phyloP scores from a whole-genome alignment of 2,113 vertebrate genomes.

The Neofelis nebulosa region DNA sequence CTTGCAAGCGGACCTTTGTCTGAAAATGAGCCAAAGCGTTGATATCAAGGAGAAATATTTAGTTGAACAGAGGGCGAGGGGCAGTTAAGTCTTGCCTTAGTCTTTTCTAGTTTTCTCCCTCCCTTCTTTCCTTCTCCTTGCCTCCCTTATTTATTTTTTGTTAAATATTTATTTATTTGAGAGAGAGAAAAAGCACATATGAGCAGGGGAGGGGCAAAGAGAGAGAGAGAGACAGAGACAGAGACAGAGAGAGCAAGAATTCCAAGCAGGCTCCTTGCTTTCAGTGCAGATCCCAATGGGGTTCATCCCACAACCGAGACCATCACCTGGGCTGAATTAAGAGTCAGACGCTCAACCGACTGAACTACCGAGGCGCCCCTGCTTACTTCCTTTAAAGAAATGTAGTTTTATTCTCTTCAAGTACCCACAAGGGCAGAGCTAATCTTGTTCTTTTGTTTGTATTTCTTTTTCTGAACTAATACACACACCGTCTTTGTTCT shows the following conservation, averaged over 20 bases:
- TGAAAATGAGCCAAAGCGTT: not conserved
- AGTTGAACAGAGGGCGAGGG: not conserved
- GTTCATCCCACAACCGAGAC: too few species aligned
- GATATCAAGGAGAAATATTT: not conserved
- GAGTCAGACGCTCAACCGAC: too few species aligned
- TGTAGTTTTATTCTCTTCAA: not conserved
- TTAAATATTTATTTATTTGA: too few species aligned
- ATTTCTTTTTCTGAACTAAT: conserved; percentile 2
- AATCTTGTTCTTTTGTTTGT: conserved; percentile 19
- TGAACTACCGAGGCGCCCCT: too few species aligned
- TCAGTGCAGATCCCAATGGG: too few species aligned
- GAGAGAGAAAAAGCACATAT: too few species aligned
- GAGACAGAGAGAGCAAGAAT: too few species aligned
- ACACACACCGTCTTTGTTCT: conserved; percentile 1
- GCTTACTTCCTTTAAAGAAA: not conserved
- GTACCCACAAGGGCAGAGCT: not conserved
- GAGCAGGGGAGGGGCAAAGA: too few species aligned
- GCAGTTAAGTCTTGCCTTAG: not conserved
- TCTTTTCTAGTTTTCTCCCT: not conserved
- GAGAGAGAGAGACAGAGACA: too few species aligned
- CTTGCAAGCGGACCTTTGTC: not conserved
- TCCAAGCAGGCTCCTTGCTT: too few species aligned
- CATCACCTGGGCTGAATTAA: too few species aligned
- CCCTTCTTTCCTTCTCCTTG: not conserved
- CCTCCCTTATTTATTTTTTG: not conserved